Base-by-base conservation (phyloP, 1,140 invertebrate species). In the Calliopsis andreniformis region DNA sequence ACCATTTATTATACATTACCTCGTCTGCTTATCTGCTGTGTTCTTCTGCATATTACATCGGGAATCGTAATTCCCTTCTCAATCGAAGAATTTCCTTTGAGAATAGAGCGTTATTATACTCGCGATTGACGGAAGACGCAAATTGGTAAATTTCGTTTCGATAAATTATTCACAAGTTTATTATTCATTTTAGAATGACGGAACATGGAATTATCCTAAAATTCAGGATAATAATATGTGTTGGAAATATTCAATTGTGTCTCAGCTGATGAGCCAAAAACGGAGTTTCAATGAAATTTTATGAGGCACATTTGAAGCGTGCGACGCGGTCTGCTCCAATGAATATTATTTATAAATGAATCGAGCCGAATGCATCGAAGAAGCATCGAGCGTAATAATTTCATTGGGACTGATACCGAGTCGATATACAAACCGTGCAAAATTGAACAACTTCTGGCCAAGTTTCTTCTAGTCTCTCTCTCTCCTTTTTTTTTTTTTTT, bases 351-450 rank as follows among this genome's bases (percentile, higher is more conserved):
- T 23, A 39, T 32, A 18, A 69, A 32, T n/a, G 67, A 30, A 23
- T 8, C 6, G 20, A 69, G 53, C 35, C 45, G 39, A 58, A 69
- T 58, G 67, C 23, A 58, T 43, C 53, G 39, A 35, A 30, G 47
- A 30, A 68, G 10, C 25, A 30, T 12, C 18, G 18, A 7, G 32
- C 14, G 51, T 10, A 68, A 68, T 12, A 35, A 56, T 56, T 68
- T 56, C 14, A 16, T 39, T 7, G 12, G 28, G 25, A 5, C 10
- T 20, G 47, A 20, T 20, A 18, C 32, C 16, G n/a, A 53, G 35
- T 51, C 32, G 30, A 39, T 49, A n/a, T 8, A 66, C 10, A 3
- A 8, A 23, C 30, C 18, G 25, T 32, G 67, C 3, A 45, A n/a
- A 69, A 58, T 58, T 28, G 25, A 1, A 14, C 7, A 16, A 69